Percentiles rank a stretch among this genome's conserved stretches.
Evolutionary conservation across 2,888 invertebrate genomes (phyloP).

Genomic region (Hydrotaea cyrtoneurina): DNA sequence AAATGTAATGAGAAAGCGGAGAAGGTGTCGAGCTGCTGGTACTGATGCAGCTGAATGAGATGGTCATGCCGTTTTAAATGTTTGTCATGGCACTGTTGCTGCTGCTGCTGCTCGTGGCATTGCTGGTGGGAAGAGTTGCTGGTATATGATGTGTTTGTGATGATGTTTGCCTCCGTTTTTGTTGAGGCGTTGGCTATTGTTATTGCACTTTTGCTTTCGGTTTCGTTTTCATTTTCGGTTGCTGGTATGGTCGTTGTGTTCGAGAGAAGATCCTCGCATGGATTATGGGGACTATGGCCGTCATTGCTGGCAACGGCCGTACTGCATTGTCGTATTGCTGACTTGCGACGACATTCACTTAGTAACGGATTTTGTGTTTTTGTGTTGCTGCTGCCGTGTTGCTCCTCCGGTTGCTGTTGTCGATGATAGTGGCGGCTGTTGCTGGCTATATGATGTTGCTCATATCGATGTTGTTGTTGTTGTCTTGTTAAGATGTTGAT

Average conservation of each 20-base stretch:
- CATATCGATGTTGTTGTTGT: background rate
- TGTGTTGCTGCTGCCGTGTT: background rate
- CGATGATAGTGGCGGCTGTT: constrained; percentile 21
- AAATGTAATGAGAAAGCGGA: background rate
- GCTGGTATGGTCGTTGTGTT: constrained; percentile 29
- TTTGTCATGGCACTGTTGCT: constrained; percentile 34
- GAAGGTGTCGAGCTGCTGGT: constrained; percentile 11
- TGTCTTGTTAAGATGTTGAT: constrained; percentile 30
- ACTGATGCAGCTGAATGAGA: background rate
- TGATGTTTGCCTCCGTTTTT: background rate
- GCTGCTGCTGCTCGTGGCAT: no score
- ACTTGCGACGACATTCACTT: constrained; percentile 3
- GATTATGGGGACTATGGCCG: background rate
- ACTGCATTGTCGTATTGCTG: background rate
- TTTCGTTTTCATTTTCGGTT: constrained; percentile 25
- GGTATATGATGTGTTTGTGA: background rate
- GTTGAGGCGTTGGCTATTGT: constrained; percentile 35
- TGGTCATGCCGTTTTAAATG: background rate
- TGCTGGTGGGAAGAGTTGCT: constrained; percentile 21
- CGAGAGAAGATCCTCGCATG: background rate
- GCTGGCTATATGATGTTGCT: constrained; percentile 34
- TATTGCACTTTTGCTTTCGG: constrained; percentile 47
- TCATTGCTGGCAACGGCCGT: background rate
- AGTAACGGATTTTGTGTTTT: background rate
- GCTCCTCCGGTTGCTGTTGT: constrained; percentile 9